Evolutionary conservation across 2,797 vertebrate genomes (phyloP), one percentile per base, ranked within the genome.

Genomic region (Alfaro cultratus): DNA sequence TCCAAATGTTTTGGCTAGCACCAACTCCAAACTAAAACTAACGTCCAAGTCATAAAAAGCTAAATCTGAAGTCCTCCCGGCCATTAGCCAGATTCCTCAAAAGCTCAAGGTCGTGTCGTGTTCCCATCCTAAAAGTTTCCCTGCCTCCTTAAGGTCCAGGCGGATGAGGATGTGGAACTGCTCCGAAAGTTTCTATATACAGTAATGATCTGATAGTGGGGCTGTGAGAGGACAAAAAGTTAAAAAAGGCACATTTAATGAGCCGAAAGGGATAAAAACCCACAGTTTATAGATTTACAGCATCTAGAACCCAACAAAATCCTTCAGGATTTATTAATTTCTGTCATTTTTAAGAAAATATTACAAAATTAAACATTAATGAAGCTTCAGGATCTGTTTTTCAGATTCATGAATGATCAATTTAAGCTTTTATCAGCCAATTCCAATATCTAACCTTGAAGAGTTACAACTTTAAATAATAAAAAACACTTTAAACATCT

Each of bases 31-130:
- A n/a, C 36, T 31, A 39, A 39, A 39, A 21, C 23, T 73, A 72
- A 87, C 34, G 47, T 79, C 73, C 75, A 74, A 83, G 74, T 81
- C 83, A 88, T 90, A 89, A 84, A 76, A 85, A 92, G 82, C 23
- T 0, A 78, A 81, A 78, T 68, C 12, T 81, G 36, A 23, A 73
- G 64, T 15, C 55, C 80, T 88, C 82, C 85, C 82, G 87, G 89
- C 77, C 77, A 80, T 78, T 73, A 79, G 90, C 89, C 91, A 93
- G 84, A 76, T 81, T 79, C 79, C 80, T 90, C 87, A 92, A 93
- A 91, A 90, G 87, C 86, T 93, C 94, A 96, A 95, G 95, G 95
- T 86, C 91, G 6, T 49, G 80, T 87, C 76, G 7, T 86, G 86
- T 92, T 91, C 86, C 88, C 90, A 89, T 88, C 87, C 89, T 76